Percentiles rank a stretch among this genome's conserved stretches.
Evolutionary conservation across 2,113 vertebrate species (phyloP).

Genomic region (Muscicapa adusta): DNA sequence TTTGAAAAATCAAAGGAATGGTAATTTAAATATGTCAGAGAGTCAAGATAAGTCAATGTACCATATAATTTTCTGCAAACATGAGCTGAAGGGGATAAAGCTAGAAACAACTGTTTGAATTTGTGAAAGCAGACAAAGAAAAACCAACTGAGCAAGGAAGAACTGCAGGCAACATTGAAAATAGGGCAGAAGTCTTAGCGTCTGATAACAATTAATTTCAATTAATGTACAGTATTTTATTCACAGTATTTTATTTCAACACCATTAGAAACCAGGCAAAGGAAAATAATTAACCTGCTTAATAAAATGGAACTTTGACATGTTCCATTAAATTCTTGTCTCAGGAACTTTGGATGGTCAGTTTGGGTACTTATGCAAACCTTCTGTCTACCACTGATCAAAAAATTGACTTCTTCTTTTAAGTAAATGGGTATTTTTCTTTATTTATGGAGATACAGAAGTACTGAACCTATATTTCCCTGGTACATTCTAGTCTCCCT

Average conservation of each 20-base stretch:
- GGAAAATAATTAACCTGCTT: not conserved
- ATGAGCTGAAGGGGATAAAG: not conserved
- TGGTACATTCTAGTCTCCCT: not conserved
- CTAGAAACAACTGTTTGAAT: not conserved
- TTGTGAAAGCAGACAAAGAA: not conserved
- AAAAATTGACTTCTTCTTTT: not conserved
- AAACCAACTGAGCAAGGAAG: not conserved
- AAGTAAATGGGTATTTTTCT: not conserved
- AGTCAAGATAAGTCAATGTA: not conserved
- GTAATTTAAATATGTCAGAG: not conserved
- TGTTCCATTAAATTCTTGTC: not conserved
- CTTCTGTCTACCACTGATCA: not conserved
- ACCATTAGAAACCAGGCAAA: not conserved
- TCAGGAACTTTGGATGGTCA: not conserved
- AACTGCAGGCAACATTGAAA: not conserved
- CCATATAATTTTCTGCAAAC: conserved; percentile 22
- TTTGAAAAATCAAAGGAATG: not conserved
- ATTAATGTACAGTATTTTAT: not conserved
- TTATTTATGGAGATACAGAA: not conserved
- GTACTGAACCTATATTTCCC: not conserved
- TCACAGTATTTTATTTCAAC: not conserved
- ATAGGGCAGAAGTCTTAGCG: not conserved
- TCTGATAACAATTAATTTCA: not conserved
- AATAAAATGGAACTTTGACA: not conserved
- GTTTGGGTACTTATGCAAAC: not conserved